A percentile compares a stretch with the other conserved stretches of the same genome.
Evolutionary conservation across 2,113 vertebrate species (phyloP).

Genomic region (Entomyzon cyanotis): DNA sequence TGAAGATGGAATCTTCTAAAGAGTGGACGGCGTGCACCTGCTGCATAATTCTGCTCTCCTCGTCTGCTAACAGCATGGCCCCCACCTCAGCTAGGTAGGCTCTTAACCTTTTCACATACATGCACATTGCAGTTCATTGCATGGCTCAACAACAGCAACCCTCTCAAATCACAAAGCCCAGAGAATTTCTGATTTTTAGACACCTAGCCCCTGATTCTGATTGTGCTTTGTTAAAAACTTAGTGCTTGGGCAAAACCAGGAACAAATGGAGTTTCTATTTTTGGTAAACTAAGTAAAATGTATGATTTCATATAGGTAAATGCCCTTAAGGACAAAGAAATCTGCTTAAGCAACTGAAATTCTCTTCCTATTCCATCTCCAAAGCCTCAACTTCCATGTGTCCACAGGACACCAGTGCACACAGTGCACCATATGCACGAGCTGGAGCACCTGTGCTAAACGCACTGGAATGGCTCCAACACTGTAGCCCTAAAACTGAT

Average conservation of each 20-base stretch:
- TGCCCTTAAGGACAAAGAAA: background rate
- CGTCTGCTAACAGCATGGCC: constrained; percentile 80
- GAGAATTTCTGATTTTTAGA: background rate
- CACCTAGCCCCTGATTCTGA: background rate
- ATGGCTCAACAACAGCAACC: constrained; percentile 56
- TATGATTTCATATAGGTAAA: background rate
- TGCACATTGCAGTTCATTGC: constrained; percentile 76
- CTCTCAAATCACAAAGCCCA: constrained; percentile 57
- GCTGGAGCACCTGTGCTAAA: background rate
- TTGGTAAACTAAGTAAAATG: background rate
- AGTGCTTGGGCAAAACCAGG: background rate
- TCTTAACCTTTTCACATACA: constrained; percentile 84
- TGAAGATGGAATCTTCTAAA: constrained; percentile 88
- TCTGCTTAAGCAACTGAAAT: background rate
- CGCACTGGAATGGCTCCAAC: background rate
- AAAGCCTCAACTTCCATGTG: background rate
- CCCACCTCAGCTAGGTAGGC: constrained; percentile 80
- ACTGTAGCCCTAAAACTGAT: background rate
- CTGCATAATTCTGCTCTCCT: constrained; percentile 83
- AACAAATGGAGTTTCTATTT: background rate
- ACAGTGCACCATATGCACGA: rapidly evolving
- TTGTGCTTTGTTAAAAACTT: constrained; percentile 30
- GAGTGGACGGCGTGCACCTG: constrained; percentile 84
- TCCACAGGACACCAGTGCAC: background rate
- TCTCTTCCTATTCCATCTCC: background rate